Percentiles rank a stretch among this genome's conserved stretches.
phyloP scores from a whole-genome alignment of 2,797 vertebrate species.

The Characodon lateralis region DNA sequence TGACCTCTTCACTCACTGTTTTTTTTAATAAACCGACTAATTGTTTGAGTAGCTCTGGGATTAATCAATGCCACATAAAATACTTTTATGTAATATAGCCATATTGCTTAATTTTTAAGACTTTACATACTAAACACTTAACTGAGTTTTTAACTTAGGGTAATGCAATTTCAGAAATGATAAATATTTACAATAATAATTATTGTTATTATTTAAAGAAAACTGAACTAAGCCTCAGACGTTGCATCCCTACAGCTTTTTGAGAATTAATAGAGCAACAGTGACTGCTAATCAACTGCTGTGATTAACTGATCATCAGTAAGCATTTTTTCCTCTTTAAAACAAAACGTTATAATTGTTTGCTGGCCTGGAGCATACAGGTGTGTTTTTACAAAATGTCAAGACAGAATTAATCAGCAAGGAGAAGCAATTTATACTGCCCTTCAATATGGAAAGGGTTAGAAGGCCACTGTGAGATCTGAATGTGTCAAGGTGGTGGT shows the following conservation, averaged over 20 bases:
- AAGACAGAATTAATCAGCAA: not conserved
- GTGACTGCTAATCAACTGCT: not conserved
- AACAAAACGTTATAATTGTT: too few relatives aligned
- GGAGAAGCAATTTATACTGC: not conserved
- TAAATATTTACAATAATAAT: not conserved
- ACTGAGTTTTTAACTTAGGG: too few relatives aligned
- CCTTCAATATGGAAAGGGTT: not conserved
- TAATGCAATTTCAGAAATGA: not conserved
- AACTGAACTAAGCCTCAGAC: not conserved
- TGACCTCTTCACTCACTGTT: not conserved
- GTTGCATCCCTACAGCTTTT: not conserved
- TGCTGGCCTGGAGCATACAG: not conserved
- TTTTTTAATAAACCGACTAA: not conserved
- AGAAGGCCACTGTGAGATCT: not conserved
- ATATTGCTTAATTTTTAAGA: too few relatives aligned
- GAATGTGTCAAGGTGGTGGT: not conserved
- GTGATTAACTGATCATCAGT: not conserved
- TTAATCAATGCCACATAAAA: not conserved
- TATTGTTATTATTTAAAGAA: not conserved
- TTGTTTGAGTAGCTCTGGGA: not conserved
- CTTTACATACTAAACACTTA: too few relatives aligned
- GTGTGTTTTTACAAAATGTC: not conserved
- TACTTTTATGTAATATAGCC: not conserved
- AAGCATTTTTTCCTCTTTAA: too few relatives aligned
- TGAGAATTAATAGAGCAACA: not conserved